These are phyloP conservation scores for Podilymbus podiceps DNA, from an alignment of 2,113 vertebrate genomes.

Conservation along the genomic window DNA sequence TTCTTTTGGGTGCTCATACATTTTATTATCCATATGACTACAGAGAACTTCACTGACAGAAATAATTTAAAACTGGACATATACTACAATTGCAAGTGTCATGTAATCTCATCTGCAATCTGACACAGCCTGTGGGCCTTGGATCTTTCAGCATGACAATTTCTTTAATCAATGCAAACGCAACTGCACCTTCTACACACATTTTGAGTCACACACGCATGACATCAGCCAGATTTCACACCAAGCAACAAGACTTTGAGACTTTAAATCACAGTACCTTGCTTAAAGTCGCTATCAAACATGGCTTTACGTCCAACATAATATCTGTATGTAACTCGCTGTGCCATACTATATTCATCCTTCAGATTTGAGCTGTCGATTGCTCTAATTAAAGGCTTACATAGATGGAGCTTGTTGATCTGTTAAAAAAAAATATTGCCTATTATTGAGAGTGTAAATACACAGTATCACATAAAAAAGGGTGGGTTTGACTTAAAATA, in stretches of 20 bases:
- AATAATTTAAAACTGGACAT: neutral
- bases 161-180: neutral
- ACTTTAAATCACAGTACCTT: conserved; percentile 72
- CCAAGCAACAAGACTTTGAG: neutral
- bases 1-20: neutral
- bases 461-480: neutral
- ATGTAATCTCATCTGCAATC: neutral
- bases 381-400: conserved; percentile 94
- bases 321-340: conserved; percentile 93
- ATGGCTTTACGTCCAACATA: conserved; percentile 97
- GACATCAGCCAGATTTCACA: neutral
- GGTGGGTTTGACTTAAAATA: neutral
- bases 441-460: neutral
- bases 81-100: neutral
- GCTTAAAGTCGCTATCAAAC: conserved; percentile 98
- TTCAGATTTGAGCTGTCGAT: conserved; percentile 97
- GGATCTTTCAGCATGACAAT: neutral
- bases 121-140: neutral
- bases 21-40: neutral
- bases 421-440: conserved; percentile 12
- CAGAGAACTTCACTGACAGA: neutral
- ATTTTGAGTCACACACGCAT: neutral
- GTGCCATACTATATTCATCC: conserved; percentile 91
- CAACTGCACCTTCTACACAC: neutral
- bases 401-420: conserved; percentile 98